Conservation (phyloP, 2,797 vertebrate genomes). For the Muraenolepis orangiensis region DNA sequence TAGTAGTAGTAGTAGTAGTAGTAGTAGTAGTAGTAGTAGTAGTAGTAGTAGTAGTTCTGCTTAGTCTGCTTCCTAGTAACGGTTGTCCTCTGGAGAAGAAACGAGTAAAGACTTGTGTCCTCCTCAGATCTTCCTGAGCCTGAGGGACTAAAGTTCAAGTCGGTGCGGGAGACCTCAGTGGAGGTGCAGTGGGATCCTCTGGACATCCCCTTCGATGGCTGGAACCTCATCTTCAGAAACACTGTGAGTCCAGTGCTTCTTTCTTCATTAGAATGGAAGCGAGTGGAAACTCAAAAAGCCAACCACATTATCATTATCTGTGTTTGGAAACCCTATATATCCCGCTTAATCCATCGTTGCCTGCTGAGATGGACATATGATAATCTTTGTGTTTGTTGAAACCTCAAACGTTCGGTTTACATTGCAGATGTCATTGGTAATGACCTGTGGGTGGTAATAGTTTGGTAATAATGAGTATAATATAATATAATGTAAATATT, state of each 20-base stretch:
- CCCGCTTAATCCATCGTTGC: slow-evolving; percentile 38
- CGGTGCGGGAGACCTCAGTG: slow-evolving; percentile 89
- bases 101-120: not conserved
- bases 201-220: slow-evolving; percentile 89
- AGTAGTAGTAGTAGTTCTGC: not conserved
- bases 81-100: not conserved
- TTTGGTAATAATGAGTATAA: too few relatives aligned
- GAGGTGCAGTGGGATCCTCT: slow-evolving; percentile 97
- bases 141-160: slow-evolving; percentile 94
- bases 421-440: too few relatives aligned
- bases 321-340: slow-evolving; percentile 34
- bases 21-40: too few relatives aligned
- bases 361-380: too few relatives aligned
- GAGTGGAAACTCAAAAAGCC: slow-evolving; percentile 16
- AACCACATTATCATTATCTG: slow-evolving; percentile 38
- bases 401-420: too few relatives aligned
- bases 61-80: not conserved
- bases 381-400: not conserved
- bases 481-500: too few relatives aligned
- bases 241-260: slow-evolving; percentile 73
- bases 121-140: slow-evolving; percentile 90
- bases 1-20: too few relatives aligned
- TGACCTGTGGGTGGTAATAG: too few relatives aligned
- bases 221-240: slow-evolving; percentile 94
- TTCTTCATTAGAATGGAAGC: slow-evolving; percentile 4